Conservation (phyloP, 1,140 invertebrate species). For the Paracyclopina nana region DNA sequence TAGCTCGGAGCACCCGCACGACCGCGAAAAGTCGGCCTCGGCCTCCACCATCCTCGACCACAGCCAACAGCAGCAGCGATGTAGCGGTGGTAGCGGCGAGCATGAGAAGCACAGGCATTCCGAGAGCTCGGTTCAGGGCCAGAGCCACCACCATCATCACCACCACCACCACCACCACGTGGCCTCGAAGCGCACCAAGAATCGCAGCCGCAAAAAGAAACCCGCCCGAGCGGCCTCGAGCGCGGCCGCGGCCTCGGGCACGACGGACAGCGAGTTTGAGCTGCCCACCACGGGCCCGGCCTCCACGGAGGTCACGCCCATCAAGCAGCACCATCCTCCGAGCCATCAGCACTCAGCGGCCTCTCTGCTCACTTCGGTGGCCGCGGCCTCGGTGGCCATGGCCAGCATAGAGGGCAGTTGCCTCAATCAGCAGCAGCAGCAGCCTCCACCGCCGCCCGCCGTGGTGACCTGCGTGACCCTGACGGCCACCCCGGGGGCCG, state of each 20-base stretch:
- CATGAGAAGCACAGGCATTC: neutral
- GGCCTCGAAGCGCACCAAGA: neutral
- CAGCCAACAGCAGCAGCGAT: neutral
- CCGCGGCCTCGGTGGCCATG: no score
- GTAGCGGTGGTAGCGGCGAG: neutral
- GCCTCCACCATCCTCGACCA: neutral
- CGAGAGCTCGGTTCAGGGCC: neutral
- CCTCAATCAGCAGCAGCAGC: no score
- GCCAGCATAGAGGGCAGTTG: no score
- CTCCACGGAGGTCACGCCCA: no score
- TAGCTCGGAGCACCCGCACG: no score
- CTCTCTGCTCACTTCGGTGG: neutral
- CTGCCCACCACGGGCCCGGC: neutral
- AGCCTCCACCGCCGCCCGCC: no score
- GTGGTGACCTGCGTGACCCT: no score
- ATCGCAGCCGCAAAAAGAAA: neutral
- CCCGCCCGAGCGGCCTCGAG: neutral
- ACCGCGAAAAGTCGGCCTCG: neutral
- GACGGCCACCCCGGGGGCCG: no score
- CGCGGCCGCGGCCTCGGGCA: neutral
- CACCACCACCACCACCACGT: conserved; percentile 2
- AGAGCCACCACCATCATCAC: neutral
- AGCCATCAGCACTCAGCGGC: neutral
- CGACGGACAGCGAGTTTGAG: neutral
- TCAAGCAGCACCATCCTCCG: neutral